Base-by-base conservation (phyloP, 1,140 invertebrate species). In the Hypsibius dujardini region DNA sequence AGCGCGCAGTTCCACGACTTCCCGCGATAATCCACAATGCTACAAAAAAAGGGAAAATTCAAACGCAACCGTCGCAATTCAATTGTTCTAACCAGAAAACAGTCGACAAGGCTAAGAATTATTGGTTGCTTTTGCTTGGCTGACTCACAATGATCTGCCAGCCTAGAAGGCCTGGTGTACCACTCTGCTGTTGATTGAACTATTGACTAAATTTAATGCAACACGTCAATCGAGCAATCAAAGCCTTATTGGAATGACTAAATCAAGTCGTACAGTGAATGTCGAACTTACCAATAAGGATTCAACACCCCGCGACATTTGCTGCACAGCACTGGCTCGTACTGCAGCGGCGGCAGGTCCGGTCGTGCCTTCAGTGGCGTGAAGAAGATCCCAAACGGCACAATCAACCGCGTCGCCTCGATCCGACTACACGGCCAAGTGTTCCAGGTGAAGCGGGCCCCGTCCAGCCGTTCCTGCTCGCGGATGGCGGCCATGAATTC, bases 1-100 rank as follows among this genome's bases (percentile, higher is more conserved):
- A 99, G 95, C 79, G 94, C 95, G 85, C 96, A 99, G 7, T 94
- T 89, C 96, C 96, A 99, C 73, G 95, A 83, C 80, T 98, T 98
- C 1, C 93, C 89, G 77, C 93, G 84, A 79, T 94, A 98, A 80
- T 98, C 95, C 2, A 98, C 93, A 78, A 82, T 79, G 75, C 82
- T 83, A 75, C 59, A 62, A 74, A 72, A n/a, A 71, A 60, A 73
- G 72, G 0, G 28, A 28, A 28, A 28, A 28, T 28, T 28, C 28
- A 28, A 28, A 28, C 28, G 28, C 28, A 28, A 28, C 28, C 28
- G 28, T 0, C 28, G 0, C 28, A 28, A 28, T 28, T 28, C 28
- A 28, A 28, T 28, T 28, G 28, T 28, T 28, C 28, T 28, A 28
- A 28, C 28, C 28, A 28, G 28, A 28, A 28, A 28, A 28, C 28